phyloP scores from a whole-genome alignment of 1,140 invertebrate genomes.

The Ceratoteleas bidentatus region DNA sequence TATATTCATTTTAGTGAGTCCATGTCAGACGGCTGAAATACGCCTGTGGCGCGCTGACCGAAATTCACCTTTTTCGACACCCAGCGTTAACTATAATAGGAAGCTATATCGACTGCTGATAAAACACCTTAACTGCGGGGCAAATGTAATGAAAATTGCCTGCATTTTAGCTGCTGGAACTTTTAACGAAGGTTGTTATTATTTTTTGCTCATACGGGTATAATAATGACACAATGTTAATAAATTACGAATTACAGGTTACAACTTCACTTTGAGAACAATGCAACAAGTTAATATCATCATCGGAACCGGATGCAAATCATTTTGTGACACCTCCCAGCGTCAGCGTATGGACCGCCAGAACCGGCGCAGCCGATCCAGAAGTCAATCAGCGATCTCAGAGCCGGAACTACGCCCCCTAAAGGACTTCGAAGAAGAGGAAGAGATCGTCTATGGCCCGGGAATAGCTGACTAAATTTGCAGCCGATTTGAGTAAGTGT shows the following conservation, averaged over 20 bases:
- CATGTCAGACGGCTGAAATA: constrained; percentile 27
- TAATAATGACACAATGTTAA: constrained; percentile 24
- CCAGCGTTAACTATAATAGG: constrained; percentile 27
- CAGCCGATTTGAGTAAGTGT: constrained; percentile 2
- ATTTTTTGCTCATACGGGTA: constrained; percentile 25
- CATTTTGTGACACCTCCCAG: constrained; percentile 8
- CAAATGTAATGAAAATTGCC: constrained; percentile 24
- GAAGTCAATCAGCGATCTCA: background rate
- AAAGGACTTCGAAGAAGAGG: constrained; percentile 14
- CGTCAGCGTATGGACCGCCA: constrained; percentile 21
- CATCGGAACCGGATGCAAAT: constrained; percentile 12
- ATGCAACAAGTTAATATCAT: constrained; percentile 19
- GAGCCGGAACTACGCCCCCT: background rate
- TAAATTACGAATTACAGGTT: constrained; percentile 33
- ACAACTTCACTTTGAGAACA: constrained; percentile 8
- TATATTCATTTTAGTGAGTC: constrained; percentile 24
- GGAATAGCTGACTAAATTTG: background rate
- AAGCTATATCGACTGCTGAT: constrained; percentile 5
- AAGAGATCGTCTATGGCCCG: constrained; percentile 18
- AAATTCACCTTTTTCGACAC: constrained; percentile 14
- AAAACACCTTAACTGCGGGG: constrained; percentile 28
- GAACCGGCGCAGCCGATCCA: constrained; percentile 11
- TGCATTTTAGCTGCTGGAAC: constrained; percentile 25
- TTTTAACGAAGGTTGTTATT: constrained; percentile 30
- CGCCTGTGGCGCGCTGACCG: constrained; percentile 25